These are phyloP conservation scores for Periphyllus acericola DNA, from an alignment of 2,888 invertebrate species.

Conservation along the genomic window DNA sequence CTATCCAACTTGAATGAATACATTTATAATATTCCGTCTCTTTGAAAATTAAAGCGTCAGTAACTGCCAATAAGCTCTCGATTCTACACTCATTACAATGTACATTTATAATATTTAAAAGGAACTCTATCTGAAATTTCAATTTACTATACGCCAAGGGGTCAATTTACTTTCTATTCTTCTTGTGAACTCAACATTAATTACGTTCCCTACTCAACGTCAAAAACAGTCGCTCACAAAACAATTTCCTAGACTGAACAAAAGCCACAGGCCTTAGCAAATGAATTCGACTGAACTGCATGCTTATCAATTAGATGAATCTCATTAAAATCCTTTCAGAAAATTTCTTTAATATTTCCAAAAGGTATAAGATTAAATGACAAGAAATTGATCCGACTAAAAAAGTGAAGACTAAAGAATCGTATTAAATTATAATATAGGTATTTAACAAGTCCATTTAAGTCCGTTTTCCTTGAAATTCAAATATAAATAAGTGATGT, in stretches of 20 bases:
- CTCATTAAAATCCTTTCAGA: constrained; percentile 17
- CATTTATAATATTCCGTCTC: too few species aligned
- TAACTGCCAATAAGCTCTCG: neutral
- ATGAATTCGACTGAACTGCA: constrained; percentile 19
- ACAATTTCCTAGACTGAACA: constrained; percentile 33
- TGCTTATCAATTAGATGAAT: neutral
- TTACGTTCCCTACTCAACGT: constrained; percentile 58
- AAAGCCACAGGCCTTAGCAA: neutral
- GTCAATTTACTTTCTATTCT: constrained; percentile 52
- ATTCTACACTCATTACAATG: neutral
- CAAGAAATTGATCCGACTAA: neutral
- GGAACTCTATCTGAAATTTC: constrained; percentile 30
- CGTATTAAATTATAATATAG: too few species aligned
- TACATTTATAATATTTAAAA: constrained; percentile 12
- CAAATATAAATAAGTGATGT: too few species aligned
- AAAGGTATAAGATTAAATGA: neutral
- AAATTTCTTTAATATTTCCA: neutral
- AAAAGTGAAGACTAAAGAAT: too few species aligned
- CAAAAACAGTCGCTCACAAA: constrained; percentile 44
- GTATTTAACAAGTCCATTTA: too few species aligned
- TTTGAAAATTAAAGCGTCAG: too few species aligned
- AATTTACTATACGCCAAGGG: constrained; percentile 31
- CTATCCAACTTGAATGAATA: too few species aligned
- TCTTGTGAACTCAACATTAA: constrained; percentile 44
- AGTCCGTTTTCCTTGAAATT: too few species aligned